Percentiles rank a stretch among this genome's conserved stretches.
These are phyloP conservation scores for Parasteatoda lunata DNA, from an alignment of 2,888 invertebrate species.

Conservation along the genomic window DNA sequence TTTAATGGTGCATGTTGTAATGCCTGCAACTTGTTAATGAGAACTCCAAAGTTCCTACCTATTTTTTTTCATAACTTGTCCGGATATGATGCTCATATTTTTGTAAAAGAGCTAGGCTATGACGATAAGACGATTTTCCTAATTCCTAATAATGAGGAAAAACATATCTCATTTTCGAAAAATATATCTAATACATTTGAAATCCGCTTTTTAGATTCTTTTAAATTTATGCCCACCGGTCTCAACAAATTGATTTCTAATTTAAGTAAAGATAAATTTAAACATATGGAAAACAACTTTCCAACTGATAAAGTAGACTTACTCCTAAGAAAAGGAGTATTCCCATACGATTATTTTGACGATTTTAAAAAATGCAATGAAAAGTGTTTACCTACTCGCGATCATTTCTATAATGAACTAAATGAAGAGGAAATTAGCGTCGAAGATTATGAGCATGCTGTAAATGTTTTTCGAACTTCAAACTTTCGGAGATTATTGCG, in stretches of 20 bases:
- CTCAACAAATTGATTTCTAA: background rate
- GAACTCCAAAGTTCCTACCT: background rate
- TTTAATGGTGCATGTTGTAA: background rate
- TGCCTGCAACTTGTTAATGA: background rate
- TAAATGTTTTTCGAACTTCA: no score
- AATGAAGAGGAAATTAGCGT: conserved; percentile 55
- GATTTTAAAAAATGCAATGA: conserved; percentile 70
- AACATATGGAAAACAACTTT: background rate
- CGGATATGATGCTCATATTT: background rate
- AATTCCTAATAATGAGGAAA: no score
- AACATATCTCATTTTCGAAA: no score
- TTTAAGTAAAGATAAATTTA: background rate
- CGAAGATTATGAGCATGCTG: conserved; percentile 70
- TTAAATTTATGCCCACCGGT: no score
- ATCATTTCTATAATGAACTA: conserved; percentile 68
- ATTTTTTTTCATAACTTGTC: background rate
- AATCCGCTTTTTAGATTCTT: background rate
- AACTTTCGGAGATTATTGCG: no score
- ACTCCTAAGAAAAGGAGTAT: conserved; percentile 70
- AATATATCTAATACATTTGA: background rate
- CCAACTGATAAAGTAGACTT: background rate
- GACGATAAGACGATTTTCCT: background rate
- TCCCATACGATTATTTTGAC: conserved; percentile 72
- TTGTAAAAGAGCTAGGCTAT: background rate
- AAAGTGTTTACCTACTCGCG: conserved; percentile 69